These are phyloP conservation scores for Mesoligia furuncula DNA, from an alignment of 2,888 invertebrate genomes.

Conservation along the genomic window DNA sequence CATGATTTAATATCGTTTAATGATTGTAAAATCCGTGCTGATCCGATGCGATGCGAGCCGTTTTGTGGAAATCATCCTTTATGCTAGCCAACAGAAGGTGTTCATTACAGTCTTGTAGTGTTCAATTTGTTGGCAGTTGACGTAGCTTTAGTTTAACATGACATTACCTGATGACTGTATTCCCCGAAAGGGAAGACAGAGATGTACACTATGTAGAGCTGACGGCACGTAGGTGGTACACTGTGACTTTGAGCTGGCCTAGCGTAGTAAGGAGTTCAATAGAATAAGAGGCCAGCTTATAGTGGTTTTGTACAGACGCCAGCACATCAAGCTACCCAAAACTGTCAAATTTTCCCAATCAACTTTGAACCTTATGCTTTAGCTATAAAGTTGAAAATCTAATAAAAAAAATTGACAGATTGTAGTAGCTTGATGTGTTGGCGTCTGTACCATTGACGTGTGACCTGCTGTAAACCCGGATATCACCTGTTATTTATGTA, in stretches of 20 bases:
- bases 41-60: no score
- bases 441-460: not conserved
- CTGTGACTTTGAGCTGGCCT: not conserved
- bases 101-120: slow-evolving; percentile 6
- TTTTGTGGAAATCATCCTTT: no score
- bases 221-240: not conserved
- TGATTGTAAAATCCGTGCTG: no score
- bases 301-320: not conserved
- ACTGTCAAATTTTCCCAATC: no score
- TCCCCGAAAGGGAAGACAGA: not conserved
- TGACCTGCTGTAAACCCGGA: no score
- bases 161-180: not conserved
- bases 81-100: slow-evolving; percentile 19
- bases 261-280: not conserved
- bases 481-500: not conserved
- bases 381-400: no score
- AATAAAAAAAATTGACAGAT: no score
- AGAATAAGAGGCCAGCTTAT: no score
- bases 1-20: no score
- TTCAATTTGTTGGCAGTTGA: slow-evolving; percentile 9
- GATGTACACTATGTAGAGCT: not conserved
- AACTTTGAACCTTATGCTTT: no score
- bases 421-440: no score
- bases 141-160: not conserved
- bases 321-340: no score